Conservation (phyloP, 2,888 invertebrate genomes). For the Drosophila borborema region DNA sequence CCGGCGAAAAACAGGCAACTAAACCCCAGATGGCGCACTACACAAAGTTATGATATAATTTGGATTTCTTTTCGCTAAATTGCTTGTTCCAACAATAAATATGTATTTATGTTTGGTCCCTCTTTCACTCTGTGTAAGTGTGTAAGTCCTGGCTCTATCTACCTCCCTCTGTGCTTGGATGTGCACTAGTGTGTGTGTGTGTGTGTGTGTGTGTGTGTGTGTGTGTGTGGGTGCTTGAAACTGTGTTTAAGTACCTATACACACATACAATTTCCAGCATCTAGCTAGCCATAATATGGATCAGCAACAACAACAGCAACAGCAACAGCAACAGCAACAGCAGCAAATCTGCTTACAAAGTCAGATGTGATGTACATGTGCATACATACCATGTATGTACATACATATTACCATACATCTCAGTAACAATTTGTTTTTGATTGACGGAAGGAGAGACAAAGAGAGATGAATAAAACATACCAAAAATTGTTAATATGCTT, state of each 20-base stretch:
- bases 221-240: slow-evolving; percentile 44
- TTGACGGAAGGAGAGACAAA: background rate
- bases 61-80: slow-evolving; percentile 81
- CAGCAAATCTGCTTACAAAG: slow-evolving; percentile 26
- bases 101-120: slow-evolving; percentile 75
- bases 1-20: slow-evolving; percentile 70
- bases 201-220: slow-evolving; percentile 9
- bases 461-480: too few species aligned
- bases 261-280: slow-evolving; percentile 42
- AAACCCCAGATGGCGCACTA: slow-evolving; percentile 85
- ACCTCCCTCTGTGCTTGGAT: slow-evolving; percentile 7
- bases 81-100: slow-evolving; percentile 81
- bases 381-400: background rate
- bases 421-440: background rate
- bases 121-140: slow-evolving; percentile 19
- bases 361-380: slow-evolving; percentile 1
- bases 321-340: slow-evolving; percentile 2
- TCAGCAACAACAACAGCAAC: slow-evolving; percentile 27
- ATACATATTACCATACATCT: background rate
- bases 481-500: too few species aligned
- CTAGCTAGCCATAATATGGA: slow-evolving; percentile 27
- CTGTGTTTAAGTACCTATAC: slow-evolving; percentile 5
- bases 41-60: slow-evolving; percentile 81
- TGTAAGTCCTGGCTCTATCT: slow-evolving; percentile 43
- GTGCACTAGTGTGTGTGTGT: slow-evolving; percentile 6